Percentiles rank a stretch among this genome's conserved stretches.
phyloP scores from a whole-genome alignment of 2,888 invertebrate species.

The Neoitamus cyanurus region DNA sequence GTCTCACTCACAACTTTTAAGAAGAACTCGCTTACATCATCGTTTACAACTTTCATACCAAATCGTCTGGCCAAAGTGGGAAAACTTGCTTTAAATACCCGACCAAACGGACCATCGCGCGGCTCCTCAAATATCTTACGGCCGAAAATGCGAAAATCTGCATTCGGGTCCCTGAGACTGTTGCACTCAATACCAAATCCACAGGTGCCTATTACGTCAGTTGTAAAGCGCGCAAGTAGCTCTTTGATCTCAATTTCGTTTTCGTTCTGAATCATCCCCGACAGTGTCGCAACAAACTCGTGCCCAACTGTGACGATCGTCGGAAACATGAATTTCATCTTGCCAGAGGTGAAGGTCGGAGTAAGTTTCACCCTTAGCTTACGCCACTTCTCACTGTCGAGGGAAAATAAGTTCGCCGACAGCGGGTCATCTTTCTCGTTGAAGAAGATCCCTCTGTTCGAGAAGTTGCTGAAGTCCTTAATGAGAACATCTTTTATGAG shows the following conservation, averaged over 20 bases:
- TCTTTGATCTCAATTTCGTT: slow-evolving; percentile 61
- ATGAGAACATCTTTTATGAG: slow-evolving; percentile 62
- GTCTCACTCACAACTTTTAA: slow-evolving; percentile 62
- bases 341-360: slow-evolving; percentile 68
- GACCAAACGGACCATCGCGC: not conserved
- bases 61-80: slow-evolving; percentile 10
- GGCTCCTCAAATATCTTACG: slow-evolving; percentile 45
- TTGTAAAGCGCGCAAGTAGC: slow-evolving; percentile 62
- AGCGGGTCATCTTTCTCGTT: slow-evolving; percentile 64
- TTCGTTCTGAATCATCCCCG: slow-evolving; percentile 49
- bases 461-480: slow-evolving; percentile 64
- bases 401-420: slow-evolving; percentile 62
- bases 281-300: slow-evolving; percentile 57
- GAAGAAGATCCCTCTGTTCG: slow-evolving; percentile 61
- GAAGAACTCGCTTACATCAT: slow-evolving; percentile 59
- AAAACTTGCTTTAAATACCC: slow-evolving; percentile 14
- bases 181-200: slow-evolving; percentile 64
- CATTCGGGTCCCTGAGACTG: slow-evolving; percentile 59
- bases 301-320: slow-evolving; percentile 61
- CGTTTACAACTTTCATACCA: slow-evolving; percentile 37
- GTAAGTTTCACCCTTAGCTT: slow-evolving; percentile 66
- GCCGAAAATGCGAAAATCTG: slow-evolving; percentile 56
- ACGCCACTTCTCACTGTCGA: slow-evolving; percentile 67
- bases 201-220: slow-evolving; percentile 65
- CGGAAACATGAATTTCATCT: slow-evolving; percentile 68